These are phyloP conservation scores for Planiliza haematocheilus DNA, from an alignment of 2,113 vertebrate species.

Conservation along the genomic window DNA sequence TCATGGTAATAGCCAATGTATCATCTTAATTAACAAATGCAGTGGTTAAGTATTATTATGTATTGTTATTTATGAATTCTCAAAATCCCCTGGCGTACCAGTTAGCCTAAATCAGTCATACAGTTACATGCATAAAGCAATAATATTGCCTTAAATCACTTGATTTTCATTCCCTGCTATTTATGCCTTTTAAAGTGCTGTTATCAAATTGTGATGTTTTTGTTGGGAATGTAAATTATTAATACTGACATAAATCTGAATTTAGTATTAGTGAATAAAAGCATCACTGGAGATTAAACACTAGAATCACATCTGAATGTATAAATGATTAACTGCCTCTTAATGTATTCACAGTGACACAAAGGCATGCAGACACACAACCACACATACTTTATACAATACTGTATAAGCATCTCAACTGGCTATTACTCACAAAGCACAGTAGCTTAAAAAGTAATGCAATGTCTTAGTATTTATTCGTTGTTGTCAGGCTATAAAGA, in stretches of 20 bases:
- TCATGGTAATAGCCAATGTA: slow-evolving; percentile 26
- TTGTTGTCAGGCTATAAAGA: slow-evolving; percentile 17
- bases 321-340: slow-evolving; percentile 24
- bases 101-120: background rate
- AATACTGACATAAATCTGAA: background rate
- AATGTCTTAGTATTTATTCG: slow-evolving; percentile 9
- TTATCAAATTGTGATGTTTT: no score
- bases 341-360: slow-evolving; percentile 1
- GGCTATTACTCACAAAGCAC: slow-evolving; percentile 3
- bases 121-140: background rate
- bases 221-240: background rate
- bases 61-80: slow-evolving; percentile 9
- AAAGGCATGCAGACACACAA: background rate
- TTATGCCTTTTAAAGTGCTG: background rate
- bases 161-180: no score
- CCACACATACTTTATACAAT: background rate
- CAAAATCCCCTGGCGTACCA: background rate
- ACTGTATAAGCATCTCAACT: background rate
- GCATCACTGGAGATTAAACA: slow-evolving; percentile 6
- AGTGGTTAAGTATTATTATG: slow-evolving; percentile 1
- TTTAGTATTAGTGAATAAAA: background rate
- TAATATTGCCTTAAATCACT: background rate
- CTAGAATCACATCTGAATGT: background rate
- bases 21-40: slow-evolving; percentile 52
- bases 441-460: background rate